Base-by-base conservation (phyloP, 1,140 invertebrate species). In the Pseudobourletiella spinata region DNA sequence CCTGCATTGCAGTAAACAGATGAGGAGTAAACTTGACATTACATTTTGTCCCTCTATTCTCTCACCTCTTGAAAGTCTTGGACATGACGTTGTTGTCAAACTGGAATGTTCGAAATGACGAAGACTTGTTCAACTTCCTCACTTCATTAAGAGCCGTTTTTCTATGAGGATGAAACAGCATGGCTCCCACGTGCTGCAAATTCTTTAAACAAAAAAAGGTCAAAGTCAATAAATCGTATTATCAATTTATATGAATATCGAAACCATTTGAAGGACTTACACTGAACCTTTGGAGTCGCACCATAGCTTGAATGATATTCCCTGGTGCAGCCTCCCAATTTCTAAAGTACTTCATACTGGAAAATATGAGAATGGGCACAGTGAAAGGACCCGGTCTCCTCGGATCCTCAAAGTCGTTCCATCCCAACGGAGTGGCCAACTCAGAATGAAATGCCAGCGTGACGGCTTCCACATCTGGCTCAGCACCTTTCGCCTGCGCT, bases 11-110 rank as follows among this genome's bases (percentile, higher is more conserved):
- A n/a, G n/a, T n/a, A n/a, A n/a, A n/a, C n/a, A n/a, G n/a, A n/a
- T n/a, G n/a, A n/a, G n/a, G n/a, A n/a, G n/a, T n/a, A n/a, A n/a
- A n/a, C n/a, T n/a, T n/a, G n/a, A n/a, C n/a, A n/a, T n/a, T n/a
- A n/a, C n/a, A n/a, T n/a, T n/a, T n/a, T n/a, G n/a, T n/a, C n/a
- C n/a, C n/a, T n/a, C n/a, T n/a, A n/a, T n/a, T n/a, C n/a, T n/a
- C n/a, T 54, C 58, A 70, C 68, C 68, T 44, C 56, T 62, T 65
- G 39, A 70, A 70, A 18, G 68, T 70, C 64, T 70, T 70, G 0
- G 68, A 67, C 68, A 69, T 69, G 3, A 69, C 62, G 29, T 66
- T 69, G 15, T 67, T 59, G 35, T 69, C 68, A 56, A 66, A 69
- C 16, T 66, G 56, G 58, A 55, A 58, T 18, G 30, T 58, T 29